Evolutionary conservation across 1,140 invertebrate species (phyloP), one percentile per base, ranked within the genome.

Genomic region (Andrena cerasifolii): DNA sequence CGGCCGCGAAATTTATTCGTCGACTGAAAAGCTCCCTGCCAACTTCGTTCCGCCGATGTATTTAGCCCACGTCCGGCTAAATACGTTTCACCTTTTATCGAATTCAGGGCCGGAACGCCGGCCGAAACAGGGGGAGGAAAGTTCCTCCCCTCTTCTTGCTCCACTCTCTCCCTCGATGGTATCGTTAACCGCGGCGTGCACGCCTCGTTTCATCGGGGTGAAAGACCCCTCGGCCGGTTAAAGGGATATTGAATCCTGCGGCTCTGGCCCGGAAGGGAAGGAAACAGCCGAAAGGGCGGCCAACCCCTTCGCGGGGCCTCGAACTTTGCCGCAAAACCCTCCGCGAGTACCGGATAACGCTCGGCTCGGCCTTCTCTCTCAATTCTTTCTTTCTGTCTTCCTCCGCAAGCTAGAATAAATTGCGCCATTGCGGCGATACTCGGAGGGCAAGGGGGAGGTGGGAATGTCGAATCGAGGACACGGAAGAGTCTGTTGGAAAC

Each of bases 241-340:
- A 47, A 40, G 51, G 36, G 63, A 75, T 68, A 75, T 75, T 68
- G 73, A 75, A 75, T 75, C 68, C 51, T 45, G 33, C 31, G 31
- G n/a, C 31, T n/a, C 16, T 16, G 16, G 18, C 7, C 18, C 10
- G 16, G 16, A 54, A 54, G 21, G 24, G 51, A 54, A 54, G 21
- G 24, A 54, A 54, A 54, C 51, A 54, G 6, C 1, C 51, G 24
- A 54, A 54, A 33, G 31, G 54, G 28, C 16, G 16, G 28, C 4
- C 12, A 16, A n/a, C 58, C 18, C 36, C 4, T 28, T n/a, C 16
- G 16, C 18, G 21, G 36, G 21, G 18, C 36, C 36, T 40, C 58
- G 40, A 58, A 16, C 31, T 33, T 58, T n/a, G 6, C 4, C 33
- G 56, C 12, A 36, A 36, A 36, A 59, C 7, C 31, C 43, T 49